Percentiles rank a stretch among this genome's conserved stretches.
Conservation (phyloP, 2,113 vertebrate species). For the Acrocephalus kingi region DNA sequence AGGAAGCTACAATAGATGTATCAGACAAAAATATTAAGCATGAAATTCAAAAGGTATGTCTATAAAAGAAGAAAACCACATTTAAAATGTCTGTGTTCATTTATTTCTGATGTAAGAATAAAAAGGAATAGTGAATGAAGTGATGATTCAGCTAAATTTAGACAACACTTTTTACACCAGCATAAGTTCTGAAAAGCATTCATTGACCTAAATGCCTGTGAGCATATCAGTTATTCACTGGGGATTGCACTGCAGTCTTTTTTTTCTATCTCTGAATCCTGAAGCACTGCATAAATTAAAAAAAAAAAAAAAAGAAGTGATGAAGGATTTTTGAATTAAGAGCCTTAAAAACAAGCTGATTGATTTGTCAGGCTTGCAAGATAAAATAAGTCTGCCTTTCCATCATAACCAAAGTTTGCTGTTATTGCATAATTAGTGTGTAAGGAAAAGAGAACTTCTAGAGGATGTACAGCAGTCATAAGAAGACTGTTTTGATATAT, state of each 20-base stretch:
- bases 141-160: constrained; percentile 40
- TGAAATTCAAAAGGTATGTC: neutral
- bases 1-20: neutral
- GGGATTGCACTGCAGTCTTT: neutral
- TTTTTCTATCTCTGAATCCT: neutral
- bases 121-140: neutral
- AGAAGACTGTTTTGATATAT: neutral
- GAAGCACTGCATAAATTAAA: neutral
- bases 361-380: neutral
- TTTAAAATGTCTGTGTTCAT: neutral
- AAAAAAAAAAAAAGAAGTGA: neutral
- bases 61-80: neutral
- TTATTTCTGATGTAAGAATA: neutral
- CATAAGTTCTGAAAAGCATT: neutral
- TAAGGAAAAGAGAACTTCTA: neutral
- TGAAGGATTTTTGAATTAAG: constrained; percentile 10
- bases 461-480: neutral
- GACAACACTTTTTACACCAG: neutral
- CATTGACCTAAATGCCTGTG: constrained; percentile 19
- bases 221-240: neutral
- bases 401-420: neutral
- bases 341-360: neutral
- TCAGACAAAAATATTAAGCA: neutral
- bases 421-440: neutral
- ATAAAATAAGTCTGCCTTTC: neutral